Conservation (phyloP, 2,888 invertebrate genomes). For the Pristionchus maxplancki region DNA sequence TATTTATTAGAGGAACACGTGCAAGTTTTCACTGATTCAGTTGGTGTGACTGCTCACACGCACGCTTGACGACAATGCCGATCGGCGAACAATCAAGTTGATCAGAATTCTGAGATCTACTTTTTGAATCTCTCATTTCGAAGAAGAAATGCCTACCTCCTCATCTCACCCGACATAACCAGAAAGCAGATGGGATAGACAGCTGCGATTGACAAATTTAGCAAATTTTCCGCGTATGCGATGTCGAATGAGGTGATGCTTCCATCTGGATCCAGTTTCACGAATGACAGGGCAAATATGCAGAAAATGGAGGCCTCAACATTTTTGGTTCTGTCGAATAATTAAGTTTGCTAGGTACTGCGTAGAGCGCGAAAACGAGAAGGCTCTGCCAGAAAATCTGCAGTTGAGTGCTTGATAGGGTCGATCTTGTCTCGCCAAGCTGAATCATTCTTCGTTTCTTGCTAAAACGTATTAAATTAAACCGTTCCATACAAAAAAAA, state of each 20-base stretch:
- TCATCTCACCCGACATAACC: neutral
- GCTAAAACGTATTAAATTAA: too few relatives aligned
- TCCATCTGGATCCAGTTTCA: neutral
- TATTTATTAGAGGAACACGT: too few relatives aligned
- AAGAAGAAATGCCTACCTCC: too few relatives aligned
- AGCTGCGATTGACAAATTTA: slow-evolving; percentile 7
- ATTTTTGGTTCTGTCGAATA: too few relatives aligned
- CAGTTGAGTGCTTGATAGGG: neutral
- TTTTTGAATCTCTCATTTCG: too few relatives aligned
- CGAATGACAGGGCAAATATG: neutral
- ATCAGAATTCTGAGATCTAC: too few relatives aligned
- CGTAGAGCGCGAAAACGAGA: neutral
- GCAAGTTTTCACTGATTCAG: too few relatives aligned
- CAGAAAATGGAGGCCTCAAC: neutral
- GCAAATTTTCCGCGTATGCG: neutral
- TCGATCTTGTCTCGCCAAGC: neutral
- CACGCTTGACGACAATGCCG: too few relatives aligned
- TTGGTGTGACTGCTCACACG: too few relatives aligned
- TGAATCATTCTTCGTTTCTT: neutral
- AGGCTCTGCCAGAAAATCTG: neutral
- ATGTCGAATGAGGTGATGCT: neutral
- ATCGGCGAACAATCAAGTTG: too few relatives aligned
- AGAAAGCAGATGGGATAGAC: slow-evolving; percentile 2
- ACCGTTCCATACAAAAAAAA: too few relatives aligned
- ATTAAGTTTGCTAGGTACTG: neutral